Evolutionary conservation across 2,797 vertebrate genomes (phyloP).

Genomic region (Coregonus sp.): DNA sequence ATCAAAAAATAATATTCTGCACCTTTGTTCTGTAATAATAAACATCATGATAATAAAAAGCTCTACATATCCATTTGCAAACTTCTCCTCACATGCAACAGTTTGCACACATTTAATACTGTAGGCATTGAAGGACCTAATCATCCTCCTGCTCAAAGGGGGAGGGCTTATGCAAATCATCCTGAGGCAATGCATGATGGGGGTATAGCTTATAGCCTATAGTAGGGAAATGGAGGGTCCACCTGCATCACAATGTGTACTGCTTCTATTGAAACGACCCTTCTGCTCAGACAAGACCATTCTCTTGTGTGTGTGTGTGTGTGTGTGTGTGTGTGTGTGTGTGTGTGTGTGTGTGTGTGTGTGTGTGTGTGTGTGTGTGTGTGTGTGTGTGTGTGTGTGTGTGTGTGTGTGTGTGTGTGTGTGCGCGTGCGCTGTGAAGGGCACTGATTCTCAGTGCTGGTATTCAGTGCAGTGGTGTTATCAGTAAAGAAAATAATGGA

Average conservation of each 20-base stretch:
- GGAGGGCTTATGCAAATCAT: slow-evolving; percentile 56
- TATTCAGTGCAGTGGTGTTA: slow-evolving; percentile 59
- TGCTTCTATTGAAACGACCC: slow-evolving; percentile 4
- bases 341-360: no score
- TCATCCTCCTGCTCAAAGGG: slow-evolving; percentile 56
- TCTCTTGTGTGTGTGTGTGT: no score
- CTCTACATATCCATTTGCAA: slow-evolving; percentile 71
- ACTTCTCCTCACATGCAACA: slow-evolving; percentile 74
- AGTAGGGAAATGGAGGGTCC: slow-evolving; percentile 34
- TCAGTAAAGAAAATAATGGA: slow-evolving; percentile 2
- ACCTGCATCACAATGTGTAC: slow-evolving; percentile 21
- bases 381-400: no score
- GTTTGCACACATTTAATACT: slow-evolving; percentile 80
- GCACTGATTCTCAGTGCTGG: slow-evolving; percentile 51
- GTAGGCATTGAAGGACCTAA: slow-evolving; percentile 62
- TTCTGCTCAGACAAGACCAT: no score
- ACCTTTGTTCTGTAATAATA: slow-evolving; percentile 61
- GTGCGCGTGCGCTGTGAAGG: slow-evolving; percentile 7
- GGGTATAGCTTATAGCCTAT: slow-evolving; percentile 15
- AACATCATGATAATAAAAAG: slow-evolving; percentile 57
- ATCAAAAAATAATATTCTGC: slow-evolving; percentile 58
- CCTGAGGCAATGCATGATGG: slow-evolving; percentile 67
- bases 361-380: no score
- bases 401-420: not conserved
- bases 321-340: no score